phyloP scores from a whole-genome alignment of 2,797 vertebrate species.

The Clamator glandarius region DNA sequence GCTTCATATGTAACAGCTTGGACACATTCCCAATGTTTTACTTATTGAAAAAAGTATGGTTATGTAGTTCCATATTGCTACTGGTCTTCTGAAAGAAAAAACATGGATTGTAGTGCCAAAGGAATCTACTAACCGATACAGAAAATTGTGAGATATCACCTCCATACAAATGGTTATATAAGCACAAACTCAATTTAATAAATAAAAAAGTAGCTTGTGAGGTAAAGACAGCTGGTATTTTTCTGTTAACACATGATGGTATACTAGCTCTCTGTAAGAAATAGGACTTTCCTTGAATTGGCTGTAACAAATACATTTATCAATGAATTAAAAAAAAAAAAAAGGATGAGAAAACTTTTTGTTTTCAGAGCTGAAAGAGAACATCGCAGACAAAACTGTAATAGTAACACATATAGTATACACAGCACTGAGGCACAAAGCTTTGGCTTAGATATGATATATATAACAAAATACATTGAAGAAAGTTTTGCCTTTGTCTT shows the following conservation, averaged over 20 bases:
- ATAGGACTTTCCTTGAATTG: background rate
- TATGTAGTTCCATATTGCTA: background rate
- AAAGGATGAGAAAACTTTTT: background rate
- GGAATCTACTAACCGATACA: background rate
- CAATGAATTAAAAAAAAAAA: constrained; percentile 3
- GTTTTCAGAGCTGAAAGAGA: background rate
- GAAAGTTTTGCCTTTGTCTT: constrained; percentile 33
- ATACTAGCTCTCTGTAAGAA: background rate
- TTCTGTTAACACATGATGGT: background rate
- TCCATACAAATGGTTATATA: background rate
- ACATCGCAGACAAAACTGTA: background rate
- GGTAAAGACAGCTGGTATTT: background rate
- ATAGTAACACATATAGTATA: constrained; percentile 9
- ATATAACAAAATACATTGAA: constrained; percentile 25
- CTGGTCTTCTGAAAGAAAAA: constrained; percentile 2
- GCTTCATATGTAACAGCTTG: background rate
- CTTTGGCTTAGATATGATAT: constrained; percentile 16
- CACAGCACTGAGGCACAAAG: background rate
- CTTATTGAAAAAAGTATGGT: background rate
- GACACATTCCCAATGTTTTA: background rate
- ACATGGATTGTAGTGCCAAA: background rate
- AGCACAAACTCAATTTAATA: background rate
- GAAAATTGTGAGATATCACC: background rate
- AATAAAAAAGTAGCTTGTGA: background rate
- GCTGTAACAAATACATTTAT: constrained; percentile 17